Base-by-base conservation (phyloP, 2,888 invertebrate genomes). In the Dioctria rufipes region DNA sequence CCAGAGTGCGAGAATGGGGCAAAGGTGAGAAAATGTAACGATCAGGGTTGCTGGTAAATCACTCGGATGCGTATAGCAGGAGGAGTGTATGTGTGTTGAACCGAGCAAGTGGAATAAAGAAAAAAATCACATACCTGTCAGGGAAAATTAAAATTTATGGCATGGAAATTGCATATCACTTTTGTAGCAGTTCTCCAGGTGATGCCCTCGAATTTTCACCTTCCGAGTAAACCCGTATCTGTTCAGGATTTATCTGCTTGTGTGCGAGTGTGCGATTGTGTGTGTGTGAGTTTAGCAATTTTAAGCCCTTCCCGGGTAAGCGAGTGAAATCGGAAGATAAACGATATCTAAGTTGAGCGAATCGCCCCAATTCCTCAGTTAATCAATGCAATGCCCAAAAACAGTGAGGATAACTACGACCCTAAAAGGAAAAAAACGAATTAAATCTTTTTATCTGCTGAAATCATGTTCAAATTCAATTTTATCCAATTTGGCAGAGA, bases 111-210 rank as follows among this genome's bases (percentile, higher is more conserved):
- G 69, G 69, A 69, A 69, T 69, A 60, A 60, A 75, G 13, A 43
- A 75, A 75, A 80, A 79, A 67, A 58, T 54, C 54, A 58, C 67
- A 69, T 39, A 69, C 60, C 60, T 67, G 58, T 60, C 60, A 80
- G 60, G 60, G 49, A 69, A 80, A 80, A 80, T 80, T 80, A 80
- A 80, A 67, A 80, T 80, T 80, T 80, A 80, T 80, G 61, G 67
- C 79, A 67, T 80, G 79, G 79, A 80, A 80, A 80, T 80, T 69
- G 79, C 79, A 80, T 80, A 80, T 80, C 79, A 67, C 79, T 80
- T 80, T 61, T 25, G 13, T 51, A 69, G 58, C 58, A 80, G 79
- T 61, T 67, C 67, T 60, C 67, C 60, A 42, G 79, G 13, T 58
- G 60, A 58, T 60, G 60, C 73, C 73, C 37, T 75, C 73, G 60